Conservation (phyloP, 2,113 vertebrate genomes). For the Pterocles orientalis region DNA sequence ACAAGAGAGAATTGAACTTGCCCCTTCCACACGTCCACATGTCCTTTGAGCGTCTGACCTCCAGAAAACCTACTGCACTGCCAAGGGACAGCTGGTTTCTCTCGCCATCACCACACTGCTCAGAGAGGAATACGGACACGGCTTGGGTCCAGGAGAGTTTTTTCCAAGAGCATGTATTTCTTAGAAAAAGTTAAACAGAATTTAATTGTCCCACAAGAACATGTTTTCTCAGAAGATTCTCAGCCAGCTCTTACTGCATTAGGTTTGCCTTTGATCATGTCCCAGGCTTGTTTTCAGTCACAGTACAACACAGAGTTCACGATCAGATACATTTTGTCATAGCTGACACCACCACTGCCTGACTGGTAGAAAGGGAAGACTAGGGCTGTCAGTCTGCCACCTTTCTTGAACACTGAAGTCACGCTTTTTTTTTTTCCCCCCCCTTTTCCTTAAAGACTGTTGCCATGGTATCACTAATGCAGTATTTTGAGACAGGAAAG, state of each 20-base stretch:
- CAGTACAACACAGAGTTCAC: neutral
- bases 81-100: neutral
- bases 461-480: slow-evolving; percentile 59
- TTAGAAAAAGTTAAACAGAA: neutral
- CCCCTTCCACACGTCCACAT: rapidly evolving
- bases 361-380: neutral
- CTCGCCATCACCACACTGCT: neutral
- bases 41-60: neutral
- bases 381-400: slow-evolving; percentile 54
- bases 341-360: slow-evolving; percentile 32
- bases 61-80: neutral
- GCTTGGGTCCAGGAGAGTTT: neutral
- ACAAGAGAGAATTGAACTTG: neutral
- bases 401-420: slow-evolving; percentile 30
- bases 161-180: neutral
- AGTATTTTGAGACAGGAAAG: slow-evolving; percentile 49
- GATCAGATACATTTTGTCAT: slow-evolving; percentile 23
- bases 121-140: neutral
- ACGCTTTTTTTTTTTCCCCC: neutral
- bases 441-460: slow-evolving; percentile 5
- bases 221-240: neutral
- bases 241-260: neutral
- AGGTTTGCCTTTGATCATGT: neutral
- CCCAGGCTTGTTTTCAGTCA: slow-evolving; percentile 27
- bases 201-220: neutral